Evolutionary conservation across 2,797 vertebrate species (phyloP), one percentile per base, ranked within the genome.

Genomic region (Enteromius treurensis): DNA sequence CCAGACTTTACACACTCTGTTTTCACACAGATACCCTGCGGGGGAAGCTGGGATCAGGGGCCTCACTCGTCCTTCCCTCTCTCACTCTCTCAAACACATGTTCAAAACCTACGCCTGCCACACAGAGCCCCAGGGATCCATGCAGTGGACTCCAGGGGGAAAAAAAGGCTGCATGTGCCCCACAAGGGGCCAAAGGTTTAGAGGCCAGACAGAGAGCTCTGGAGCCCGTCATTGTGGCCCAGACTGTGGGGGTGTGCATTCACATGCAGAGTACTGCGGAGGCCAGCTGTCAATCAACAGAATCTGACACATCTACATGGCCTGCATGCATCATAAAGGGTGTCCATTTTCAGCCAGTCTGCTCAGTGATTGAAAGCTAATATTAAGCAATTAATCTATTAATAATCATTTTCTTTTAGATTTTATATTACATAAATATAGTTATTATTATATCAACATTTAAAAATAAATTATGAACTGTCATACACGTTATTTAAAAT

Each of bases 231-330:
- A 84, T 68, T 81, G 78, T 74, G 49, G 65, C 42, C 23, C 26
- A 86, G 55, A 86, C 82, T 71, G 73, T 77, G 79, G 79, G 83
- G 64, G 79, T 81, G 82, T 71, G 70, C 67, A 84, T 84, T 86
- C 82, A 77, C 82, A 83, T 80, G 71, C 34, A 80, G 51, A 86
- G 37, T 19, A 69, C 71, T 8, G 26, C 58, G 26, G 29, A 86
- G 78, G 62, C 73, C 71, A 74, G 51, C 74, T 78, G 82, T 86
- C 85, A 86, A 74, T 86, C 85, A 81, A 26, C 4, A 60, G 42
- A 23, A 9, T 6, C 53, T 64, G 77, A 47, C 82, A 84, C 34
- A 75, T 80, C 73, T 77, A 58, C 69, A 70, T 45, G 69, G 47
- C 40, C 37, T 42, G 40, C 74, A 84, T 40, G 19, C 37, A 42